Conservation (phyloP, 2,113 vertebrate genomes). For the Phylloscopus whistleri region DNA sequence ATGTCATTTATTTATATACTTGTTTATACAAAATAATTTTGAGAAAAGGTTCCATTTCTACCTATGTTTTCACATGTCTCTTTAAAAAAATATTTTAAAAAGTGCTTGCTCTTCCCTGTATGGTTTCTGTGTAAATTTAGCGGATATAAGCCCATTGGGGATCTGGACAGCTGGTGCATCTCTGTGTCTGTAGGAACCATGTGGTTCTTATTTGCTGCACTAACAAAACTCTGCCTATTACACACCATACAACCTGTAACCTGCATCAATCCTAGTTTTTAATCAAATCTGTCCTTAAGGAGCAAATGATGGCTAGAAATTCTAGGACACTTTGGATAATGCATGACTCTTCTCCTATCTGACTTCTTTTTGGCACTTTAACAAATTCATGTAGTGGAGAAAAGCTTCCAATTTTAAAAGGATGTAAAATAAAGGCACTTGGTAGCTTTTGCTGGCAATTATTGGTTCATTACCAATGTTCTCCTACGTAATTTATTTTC, state of each 20-base stretch:
- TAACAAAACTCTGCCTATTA: not conserved
- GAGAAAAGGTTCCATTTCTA: not conserved
- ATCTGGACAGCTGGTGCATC: not conserved
- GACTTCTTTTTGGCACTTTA: not conserved
- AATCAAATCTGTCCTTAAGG: not conserved
- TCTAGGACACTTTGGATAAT: not conserved
- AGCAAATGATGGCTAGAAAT: not conserved
- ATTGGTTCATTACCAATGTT: not conserved
- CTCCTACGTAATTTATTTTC: not conserved
- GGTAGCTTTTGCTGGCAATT: not conserved
- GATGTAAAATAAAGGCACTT: not conserved
- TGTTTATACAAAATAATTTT: not conserved
- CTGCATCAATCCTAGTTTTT: not conserved
- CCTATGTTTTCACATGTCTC: not conserved
- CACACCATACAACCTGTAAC: not conserved
- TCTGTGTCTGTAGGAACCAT: not conserved
- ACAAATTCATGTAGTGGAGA: not conserved
- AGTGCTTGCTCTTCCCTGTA: not conserved
- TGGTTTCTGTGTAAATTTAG: not conserved
- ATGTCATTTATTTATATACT: not conserved
- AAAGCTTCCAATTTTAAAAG: not conserved
- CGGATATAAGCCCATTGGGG: not conserved
- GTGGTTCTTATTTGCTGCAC: not conserved
- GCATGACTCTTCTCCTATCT: not conserved
- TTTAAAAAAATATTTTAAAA: not conserved